phyloP scores from a whole-genome alignment of 2,113 vertebrate genomes.

The Leptobrachium leishanense region DNA sequence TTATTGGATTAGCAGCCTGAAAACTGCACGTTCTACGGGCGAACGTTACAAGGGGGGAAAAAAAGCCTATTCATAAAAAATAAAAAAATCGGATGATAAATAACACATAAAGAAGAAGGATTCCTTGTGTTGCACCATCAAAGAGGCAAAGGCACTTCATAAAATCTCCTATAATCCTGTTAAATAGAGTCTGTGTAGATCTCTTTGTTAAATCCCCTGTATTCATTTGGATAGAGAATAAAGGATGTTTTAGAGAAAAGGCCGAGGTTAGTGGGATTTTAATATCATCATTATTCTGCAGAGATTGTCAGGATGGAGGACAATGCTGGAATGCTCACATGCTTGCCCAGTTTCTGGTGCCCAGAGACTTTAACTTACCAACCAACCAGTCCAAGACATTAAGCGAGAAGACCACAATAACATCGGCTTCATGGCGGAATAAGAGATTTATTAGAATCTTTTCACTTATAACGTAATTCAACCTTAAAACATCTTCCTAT shows the following conservation, averaged over 20 bases:
- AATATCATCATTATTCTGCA: too few relatives aligned
- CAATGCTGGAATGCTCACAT: too few relatives aligned
- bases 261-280: background rate
- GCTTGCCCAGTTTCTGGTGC: too few relatives aligned
- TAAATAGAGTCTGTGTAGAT: constrained; percentile 47
- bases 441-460: too few relatives aligned
- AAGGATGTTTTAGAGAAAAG: background rate
- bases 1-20: constrained; percentile 50
- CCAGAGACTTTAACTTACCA: too few relatives aligned
- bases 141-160: constrained; percentile 50
- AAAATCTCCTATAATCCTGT: constrained; percentile 52
- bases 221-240: constrained; percentile 10
- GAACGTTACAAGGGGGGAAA: constrained; percentile 12
- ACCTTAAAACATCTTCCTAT: too few relatives aligned
- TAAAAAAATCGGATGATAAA: constrained; percentile 41
- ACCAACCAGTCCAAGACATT: too few relatives aligned
- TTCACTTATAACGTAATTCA: too few relatives aligned
- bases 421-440: too few relatives aligned
- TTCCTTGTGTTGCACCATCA: constrained; percentile 18
- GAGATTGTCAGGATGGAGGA: too few relatives aligned
- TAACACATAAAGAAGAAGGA: constrained; percentile 18
- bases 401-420: too few relatives aligned
- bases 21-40: constrained; percentile 18
- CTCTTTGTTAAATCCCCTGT: constrained; percentile 36
- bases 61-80: constrained; percentile 44